Conservation (phyloP, 1,140 invertebrate genomes). For the Plectrocnemia conspersa region DNA sequence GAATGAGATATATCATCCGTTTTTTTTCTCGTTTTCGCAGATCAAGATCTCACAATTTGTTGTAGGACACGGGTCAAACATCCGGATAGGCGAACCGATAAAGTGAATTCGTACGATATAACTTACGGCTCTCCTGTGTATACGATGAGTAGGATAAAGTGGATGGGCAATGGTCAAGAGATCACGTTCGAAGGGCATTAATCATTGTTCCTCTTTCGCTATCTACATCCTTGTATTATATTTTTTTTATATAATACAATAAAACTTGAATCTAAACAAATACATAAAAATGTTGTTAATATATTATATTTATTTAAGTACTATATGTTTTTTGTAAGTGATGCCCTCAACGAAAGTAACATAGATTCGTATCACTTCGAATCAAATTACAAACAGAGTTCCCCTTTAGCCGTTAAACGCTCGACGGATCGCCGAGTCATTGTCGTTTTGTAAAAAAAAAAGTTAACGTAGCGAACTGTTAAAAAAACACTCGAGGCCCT, state of each 20-base stretch:
- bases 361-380: neutral
- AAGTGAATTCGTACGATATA: constrained; percentile 35
- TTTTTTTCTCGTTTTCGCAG: constrained; percentile 19
- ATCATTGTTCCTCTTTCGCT: constrained; percentile 20
- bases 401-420: neutral
- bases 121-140: constrained; percentile 32
- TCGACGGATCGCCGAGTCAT: constrained; percentile 1
- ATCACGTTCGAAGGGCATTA: constrained; percentile 30
- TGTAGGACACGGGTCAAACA: constrained; percentile 30
- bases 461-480: constrained; percentile 10
- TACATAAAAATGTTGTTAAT: too few species aligned
- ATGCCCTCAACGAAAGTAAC: too few species aligned
- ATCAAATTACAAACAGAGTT: neutral
- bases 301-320: too few species aligned
- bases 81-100: constrained; percentile 23
- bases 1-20: constrained; percentile 25
- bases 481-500: constrained; percentile 5
- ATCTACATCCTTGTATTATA: too few species aligned
- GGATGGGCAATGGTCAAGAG: constrained; percentile 26
- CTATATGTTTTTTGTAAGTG: too few species aligned
- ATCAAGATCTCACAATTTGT: constrained; percentile 32
- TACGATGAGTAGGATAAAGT: constrained; percentile 19
- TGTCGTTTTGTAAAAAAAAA: neutral
- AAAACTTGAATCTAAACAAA: too few species aligned
- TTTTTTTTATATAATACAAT: too few species aligned